Conservation (phyloP, 30 jellyfish, hydroid and myxozoan genomes). For the Cassiopea andromeda region DNA sequence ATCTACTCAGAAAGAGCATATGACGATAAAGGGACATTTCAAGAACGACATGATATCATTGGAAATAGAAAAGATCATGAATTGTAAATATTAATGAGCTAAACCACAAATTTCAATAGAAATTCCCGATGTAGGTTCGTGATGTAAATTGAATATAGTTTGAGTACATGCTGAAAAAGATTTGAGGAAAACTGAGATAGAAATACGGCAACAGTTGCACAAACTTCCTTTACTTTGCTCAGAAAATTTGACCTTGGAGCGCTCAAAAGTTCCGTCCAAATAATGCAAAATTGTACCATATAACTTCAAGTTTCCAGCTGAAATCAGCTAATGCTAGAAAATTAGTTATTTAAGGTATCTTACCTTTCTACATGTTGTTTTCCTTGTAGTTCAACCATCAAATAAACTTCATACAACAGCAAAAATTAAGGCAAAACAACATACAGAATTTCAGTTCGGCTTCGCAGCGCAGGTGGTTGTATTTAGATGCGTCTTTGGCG, state of each 20-base stretch:
- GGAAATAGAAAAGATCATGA: neutral
- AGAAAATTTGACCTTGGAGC: neutral
- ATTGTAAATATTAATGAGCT: slow-evolving; percentile 37
- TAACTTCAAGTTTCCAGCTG: too few species aligned
- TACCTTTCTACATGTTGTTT: neutral
- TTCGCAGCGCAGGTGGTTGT: slow-evolving; percentile 59
- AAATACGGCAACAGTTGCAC: neutral
- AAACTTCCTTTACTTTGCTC: neutral
- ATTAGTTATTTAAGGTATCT: neutral
- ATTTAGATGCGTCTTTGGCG: slow-evolving; percentile 60
- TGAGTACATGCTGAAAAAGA: neutral
- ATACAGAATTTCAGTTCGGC: slow-evolving; percentile 37
- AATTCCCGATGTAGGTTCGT: neutral
- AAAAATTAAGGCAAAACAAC: neutral
- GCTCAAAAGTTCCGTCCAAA: too few species aligned
- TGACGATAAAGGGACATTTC: neutral
- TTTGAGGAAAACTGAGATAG: neutral
- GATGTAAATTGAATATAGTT: neutral
- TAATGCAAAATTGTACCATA: too few species aligned
- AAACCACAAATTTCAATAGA: neutral
- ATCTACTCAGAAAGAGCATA: neutral
- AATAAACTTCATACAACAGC: neutral
- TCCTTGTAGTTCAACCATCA: neutral
- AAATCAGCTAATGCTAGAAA: too few species aligned
- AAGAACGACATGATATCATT: neutral